Percentiles rank a stretch among this genome's conserved stretches.
Conservation (phyloP, 2,113 vertebrate genomes). For the Siniperca knerii region DNA sequence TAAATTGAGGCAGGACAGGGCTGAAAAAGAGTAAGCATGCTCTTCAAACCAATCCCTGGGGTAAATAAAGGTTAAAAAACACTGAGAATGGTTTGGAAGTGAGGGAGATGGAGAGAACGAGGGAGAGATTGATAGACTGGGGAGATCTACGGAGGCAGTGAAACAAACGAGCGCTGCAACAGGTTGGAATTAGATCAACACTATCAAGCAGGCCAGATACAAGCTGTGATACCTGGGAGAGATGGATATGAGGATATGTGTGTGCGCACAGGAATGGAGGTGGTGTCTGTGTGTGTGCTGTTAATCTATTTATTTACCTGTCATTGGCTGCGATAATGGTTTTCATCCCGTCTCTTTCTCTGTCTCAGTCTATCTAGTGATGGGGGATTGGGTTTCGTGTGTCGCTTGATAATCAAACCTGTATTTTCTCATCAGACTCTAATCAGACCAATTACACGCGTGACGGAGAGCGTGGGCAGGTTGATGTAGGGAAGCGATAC, state of each 20-base stretch:
- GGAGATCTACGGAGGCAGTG: constrained; percentile 61
- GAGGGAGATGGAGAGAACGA: constrained; percentile 26
- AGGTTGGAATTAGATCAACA: constrained; percentile 81
- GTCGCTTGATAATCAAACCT: constrained; percentile 86
- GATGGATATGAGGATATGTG: constrained; percentile 54
- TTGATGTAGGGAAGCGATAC: constrained; percentile 79
- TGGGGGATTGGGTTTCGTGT: constrained; percentile 78
- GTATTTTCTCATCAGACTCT: constrained; percentile 88
- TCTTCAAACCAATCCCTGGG: constrained; percentile 1
- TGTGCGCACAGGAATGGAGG: constrained; percentile 47
- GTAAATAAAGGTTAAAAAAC: constrained; percentile 43
- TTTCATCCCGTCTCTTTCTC: constrained; percentile 69
- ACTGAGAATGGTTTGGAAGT: constrained; percentile 38
- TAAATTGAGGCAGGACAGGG: constrained; percentile 80
- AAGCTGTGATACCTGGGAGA: constrained; percentile 77
- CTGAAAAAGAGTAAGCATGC: constrained; percentile 30
- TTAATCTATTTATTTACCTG: constrained; percentile 86
- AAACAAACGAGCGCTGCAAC: constrained; percentile 75
- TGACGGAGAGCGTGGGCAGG: constrained; percentile 80
- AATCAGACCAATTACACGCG: constrained; percentile 90
- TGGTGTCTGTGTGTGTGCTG: constrained; percentile 38
- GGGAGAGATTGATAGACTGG: constrained; percentile 60
- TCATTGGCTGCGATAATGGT: constrained; percentile 83
- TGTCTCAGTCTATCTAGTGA: constrained; percentile 78
- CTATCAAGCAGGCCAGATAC: constrained; percentile 83